phyloP scores from a whole-genome alignment of 2,113 vertebrate species.

The Cepphus grylle region DNA sequence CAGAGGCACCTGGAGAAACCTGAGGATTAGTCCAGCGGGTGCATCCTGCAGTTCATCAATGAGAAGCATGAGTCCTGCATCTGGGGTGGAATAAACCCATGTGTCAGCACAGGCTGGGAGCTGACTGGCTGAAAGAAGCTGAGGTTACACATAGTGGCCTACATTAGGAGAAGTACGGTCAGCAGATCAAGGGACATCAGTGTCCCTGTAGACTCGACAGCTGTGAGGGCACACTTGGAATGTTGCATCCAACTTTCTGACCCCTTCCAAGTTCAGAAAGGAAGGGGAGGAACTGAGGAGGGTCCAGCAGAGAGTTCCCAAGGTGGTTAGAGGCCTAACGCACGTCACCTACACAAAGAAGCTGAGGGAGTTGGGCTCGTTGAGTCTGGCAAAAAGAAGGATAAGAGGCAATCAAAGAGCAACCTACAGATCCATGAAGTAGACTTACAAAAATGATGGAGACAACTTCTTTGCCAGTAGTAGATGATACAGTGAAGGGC shows the following conservation, averaged over 20 bases:
- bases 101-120: neutral
- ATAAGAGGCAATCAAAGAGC: neutral
- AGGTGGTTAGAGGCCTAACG: neutral
- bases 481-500: neutral
- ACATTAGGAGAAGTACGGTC: neutral
- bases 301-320: neutral
- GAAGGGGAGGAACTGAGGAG: neutral
- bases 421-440: neutral
- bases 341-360: neutral
- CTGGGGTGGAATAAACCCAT: neutral
- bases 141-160: neutral
- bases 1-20: neutral
- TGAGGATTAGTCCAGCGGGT: neutral
- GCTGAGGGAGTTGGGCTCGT: neutral
- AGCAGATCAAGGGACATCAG: neutral
- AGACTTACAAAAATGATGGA: neutral
- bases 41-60: neutral
- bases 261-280: neutral
- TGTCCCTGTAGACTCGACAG: neutral
- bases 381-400: neutral
- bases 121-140: neutral
- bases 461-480: neutral
- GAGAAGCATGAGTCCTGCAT: neutral
- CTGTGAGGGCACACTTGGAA: neutral
- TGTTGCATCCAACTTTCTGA: neutral